Evolutionary conservation across 2,888 invertebrate species (phyloP).

Genomic region (Drosophila birchii): DNA sequence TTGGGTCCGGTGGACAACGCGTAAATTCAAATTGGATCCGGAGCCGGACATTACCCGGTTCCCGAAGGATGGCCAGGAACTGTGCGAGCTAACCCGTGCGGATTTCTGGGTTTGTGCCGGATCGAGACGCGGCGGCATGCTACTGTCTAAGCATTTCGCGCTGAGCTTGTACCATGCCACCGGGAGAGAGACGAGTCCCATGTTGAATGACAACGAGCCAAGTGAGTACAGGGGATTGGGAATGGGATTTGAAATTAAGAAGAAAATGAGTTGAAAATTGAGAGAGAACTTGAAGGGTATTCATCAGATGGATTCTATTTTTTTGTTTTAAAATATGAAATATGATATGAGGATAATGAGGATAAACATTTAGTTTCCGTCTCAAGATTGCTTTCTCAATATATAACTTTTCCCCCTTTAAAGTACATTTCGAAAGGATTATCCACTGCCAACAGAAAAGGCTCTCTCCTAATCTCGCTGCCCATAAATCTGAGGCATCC

Average conservation of each 20-base stretch:
- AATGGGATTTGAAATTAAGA: neutral
- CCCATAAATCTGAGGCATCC: constrained; percentile 65
- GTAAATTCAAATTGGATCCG: constrained; percentile 87
- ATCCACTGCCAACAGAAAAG: neutral
- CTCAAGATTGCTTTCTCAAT: no score
- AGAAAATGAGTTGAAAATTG: neutral
- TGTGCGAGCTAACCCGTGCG: constrained; percentile 87
- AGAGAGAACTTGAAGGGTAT: neutral
- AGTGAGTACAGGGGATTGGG: constrained; percentile 73
- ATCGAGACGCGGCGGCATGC: constrained; percentile 85
- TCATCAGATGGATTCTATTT: neutral
- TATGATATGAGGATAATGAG: no score
- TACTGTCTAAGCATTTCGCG: constrained; percentile 88
- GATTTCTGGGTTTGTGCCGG: constrained; percentile 87
- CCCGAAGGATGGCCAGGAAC: constrained; percentile 86
- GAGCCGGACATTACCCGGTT: constrained; percentile 86
- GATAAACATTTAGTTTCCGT: no score
- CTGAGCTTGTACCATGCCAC: constrained; percentile 87
- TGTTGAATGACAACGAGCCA: constrained; percentile 86
- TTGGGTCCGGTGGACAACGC: constrained; percentile 88
- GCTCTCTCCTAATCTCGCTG: constrained; percentile 46
- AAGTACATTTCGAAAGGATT: neutral
- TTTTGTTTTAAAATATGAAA: neutral
- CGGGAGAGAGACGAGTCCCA: constrained; percentile 87
- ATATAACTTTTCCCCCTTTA: neutral